Conservation (phyloP, 2,113 vertebrate species). For the Mus musculus region GRCm39 chr7:69563001-69563500, state of each 20-base stretch:
- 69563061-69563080: not conserved
- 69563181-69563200: not conserved
- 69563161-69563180: not conserved
- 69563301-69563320: not conserved
- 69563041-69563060: not conserved
- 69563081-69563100: not conserved
- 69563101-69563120: not conserved
- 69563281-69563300: no score
- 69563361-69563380: rapidly evolving
- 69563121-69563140: not conserved
- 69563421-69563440: rapidly evolving
- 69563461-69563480: not conserved
- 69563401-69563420: not conserved
- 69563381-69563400: not conserved
- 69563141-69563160: not conserved
- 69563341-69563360: rapidly evolving
- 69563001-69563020: not conserved
- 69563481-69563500: rapidly evolving
- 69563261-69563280: not conserved
- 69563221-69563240: not conserved
- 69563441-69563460: not conserved
- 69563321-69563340: rapidly evolving
- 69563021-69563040: not conserved
- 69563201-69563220: not conserved
- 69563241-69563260: not conserved